These are phyloP conservation scores for Orgyia antiqua DNA, from an alignment of 2,888 invertebrate species.

Conservation along the genomic window DNA sequence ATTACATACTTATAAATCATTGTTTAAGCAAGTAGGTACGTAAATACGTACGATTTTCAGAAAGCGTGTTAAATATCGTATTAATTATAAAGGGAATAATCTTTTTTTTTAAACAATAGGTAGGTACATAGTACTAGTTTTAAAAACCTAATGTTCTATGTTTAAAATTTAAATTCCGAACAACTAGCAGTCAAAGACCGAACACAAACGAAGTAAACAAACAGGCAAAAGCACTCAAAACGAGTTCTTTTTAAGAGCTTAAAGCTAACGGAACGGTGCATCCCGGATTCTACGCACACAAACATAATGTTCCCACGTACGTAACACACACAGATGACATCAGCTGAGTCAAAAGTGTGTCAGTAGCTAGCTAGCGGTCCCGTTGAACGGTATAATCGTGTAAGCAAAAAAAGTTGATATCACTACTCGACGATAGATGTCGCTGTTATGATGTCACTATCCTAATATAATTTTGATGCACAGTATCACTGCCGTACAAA, in stretches of 20 bases:
- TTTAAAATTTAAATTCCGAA: constrained; percentile 6
- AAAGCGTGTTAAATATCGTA: too few species aligned
- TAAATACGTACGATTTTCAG: too few species aligned
- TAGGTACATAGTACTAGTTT: too few species aligned
- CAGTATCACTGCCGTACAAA: too few species aligned
- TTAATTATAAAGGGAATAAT: too few species aligned
- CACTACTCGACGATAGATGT: constrained; percentile 61
- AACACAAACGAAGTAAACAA: constrained; percentile 29
- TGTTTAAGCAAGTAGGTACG: too few species aligned
- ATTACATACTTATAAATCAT: too few species aligned
- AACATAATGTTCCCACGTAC: constrained; percentile 30
- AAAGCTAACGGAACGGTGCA: constrained; percentile 48
- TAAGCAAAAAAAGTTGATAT: constrained; percentile 31
- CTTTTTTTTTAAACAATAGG: too few species aligned
- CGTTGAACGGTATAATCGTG: constrained; percentile 46
- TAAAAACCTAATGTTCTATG: not conserved
- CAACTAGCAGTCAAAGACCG: constrained; percentile 28
- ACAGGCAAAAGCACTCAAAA: constrained; percentile 32
- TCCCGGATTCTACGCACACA: constrained; percentile 55
- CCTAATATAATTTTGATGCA: constrained; percentile 9
- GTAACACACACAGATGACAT: constrained; percentile 36
- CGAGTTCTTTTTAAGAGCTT: constrained; percentile 35
- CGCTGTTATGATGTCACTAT: constrained; percentile 27
- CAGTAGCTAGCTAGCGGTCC: constrained; percentile 62
- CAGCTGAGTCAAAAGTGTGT: constrained; percentile 72